Conservation (phyloP, 23 tunicate genomes). For the Halocynthia roretzi region DNA sequence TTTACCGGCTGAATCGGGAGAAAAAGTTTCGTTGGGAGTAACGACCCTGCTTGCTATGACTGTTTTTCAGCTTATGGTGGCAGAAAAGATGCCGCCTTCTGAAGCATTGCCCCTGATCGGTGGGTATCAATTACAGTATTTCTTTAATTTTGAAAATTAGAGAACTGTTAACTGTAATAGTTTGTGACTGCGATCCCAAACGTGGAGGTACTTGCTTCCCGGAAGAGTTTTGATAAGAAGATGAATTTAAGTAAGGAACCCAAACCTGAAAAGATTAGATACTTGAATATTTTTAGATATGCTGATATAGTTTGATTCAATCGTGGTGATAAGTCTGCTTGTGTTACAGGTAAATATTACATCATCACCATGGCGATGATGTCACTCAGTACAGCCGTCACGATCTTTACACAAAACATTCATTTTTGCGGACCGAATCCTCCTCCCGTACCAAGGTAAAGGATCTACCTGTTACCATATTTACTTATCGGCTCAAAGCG, state of each 20-base stretch:
- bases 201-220: too few relatives aligned
- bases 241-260: too few relatives aligned
- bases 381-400: slow-evolving; percentile 5
- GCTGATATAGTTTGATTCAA: too few relatives aligned
- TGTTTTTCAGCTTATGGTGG: slow-evolving; percentile 20
- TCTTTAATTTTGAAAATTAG: neutral
- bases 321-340: neutral
- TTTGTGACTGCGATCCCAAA: neutral
- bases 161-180: neutral
- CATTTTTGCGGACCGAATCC: slow-evolving; percentile 24
- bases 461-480: too few relatives aligned
- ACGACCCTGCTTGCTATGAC: slow-evolving; percentile 23
- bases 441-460: slow-evolving; percentile 24
- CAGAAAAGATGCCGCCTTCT: slow-evolving; percentile 21
- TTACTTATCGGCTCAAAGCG: too few relatives aligned
- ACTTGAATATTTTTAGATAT: too few relatives aligned
- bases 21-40: slow-evolving; percentile 18
- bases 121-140: neutral
- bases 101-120: slow-evolving; percentile 29
- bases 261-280: too few relatives aligned
- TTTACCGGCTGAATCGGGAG: slow-evolving; percentile 26
- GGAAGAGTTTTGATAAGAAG: too few relatives aligned
- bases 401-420: slow-evolving; percentile 13
- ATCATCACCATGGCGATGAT: slow-evolving; percentile 29
- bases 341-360: slow-evolving; percentile 17